phyloP scores from a whole-genome alignment of 2,888 invertebrate genomes.

The Eupelmus urozonus region DNA sequence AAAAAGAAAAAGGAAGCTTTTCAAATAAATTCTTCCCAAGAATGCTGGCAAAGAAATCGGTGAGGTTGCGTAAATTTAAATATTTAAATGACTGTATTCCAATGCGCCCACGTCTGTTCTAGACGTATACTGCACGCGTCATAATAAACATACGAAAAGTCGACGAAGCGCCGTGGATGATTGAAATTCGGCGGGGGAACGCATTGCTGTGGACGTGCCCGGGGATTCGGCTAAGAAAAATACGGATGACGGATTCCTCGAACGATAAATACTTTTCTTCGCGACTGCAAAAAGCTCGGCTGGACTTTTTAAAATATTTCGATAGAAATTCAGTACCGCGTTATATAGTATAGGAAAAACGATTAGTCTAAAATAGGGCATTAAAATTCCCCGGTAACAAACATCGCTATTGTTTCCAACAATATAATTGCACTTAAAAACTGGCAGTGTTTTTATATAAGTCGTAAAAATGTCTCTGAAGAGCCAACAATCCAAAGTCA shows the following conservation, averaged over 20 bases:
- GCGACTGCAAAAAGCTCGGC: not conserved
- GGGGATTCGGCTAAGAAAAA: constrained; percentile 9
- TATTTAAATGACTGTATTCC: not conserved
- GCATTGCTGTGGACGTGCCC: constrained; percentile 10
- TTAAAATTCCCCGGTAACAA: not conserved
- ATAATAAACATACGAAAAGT: constrained; percentile 38
- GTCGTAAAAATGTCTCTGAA: not conserved
- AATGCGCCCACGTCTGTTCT: constrained; percentile 50
- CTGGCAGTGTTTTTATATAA: constrained; percentile 17
- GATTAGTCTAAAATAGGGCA: too few species aligned
- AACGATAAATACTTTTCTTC: constrained; percentile 20
- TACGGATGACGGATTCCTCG: constrained; percentile 20
- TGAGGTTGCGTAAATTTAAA: too few species aligned
- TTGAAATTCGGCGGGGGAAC: constrained; percentile 35
- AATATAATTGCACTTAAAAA: constrained; percentile 7
- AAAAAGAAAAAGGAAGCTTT: not conserved
- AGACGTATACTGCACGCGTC: constrained; percentile 36
- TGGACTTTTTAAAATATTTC: too few species aligned
- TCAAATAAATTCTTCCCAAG: not conserved
- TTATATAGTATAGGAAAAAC: not conserved
- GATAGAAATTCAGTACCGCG: not conserved
- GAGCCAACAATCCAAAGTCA: too few species aligned
- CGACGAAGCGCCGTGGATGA: constrained; percentile 33
- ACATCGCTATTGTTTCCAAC: not conserved
- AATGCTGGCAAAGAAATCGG: too few species aligned